phyloP scores from a whole-genome alignment of 1,140 invertebrate species.

The Drosophila athabasca region DNA sequence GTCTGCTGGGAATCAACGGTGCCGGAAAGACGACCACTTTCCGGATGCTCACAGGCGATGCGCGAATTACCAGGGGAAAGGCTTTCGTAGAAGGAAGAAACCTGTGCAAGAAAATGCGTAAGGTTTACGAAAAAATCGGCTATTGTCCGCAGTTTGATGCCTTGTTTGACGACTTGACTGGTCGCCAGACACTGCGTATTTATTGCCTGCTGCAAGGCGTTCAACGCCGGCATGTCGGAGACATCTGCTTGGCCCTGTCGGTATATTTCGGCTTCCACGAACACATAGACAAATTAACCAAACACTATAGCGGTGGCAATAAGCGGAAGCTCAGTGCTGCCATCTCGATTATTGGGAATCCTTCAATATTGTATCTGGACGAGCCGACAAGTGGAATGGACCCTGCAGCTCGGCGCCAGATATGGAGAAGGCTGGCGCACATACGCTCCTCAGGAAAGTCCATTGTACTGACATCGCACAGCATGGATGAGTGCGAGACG shows the following conservation, averaged over 20 bases:
- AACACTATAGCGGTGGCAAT: conserved; percentile 94
- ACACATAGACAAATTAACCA: conserved; percentile 85
- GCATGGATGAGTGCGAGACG: conserved; percentile 95
- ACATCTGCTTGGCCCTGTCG: conserved; percentile 72
- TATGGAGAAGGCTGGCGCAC: conserved; percentile 89
- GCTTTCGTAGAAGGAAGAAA: conserved; percentile 85
- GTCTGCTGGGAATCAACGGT: conserved; percentile 94
- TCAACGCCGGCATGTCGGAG: conserved; percentile 81
- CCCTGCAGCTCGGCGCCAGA: conserved; percentile 90
- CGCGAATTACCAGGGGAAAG: conserved; percentile 84
- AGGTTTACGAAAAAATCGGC: conserved; percentile 87
- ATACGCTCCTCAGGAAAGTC: conserved; percentile 87
- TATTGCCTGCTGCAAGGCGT: conserved; percentile 91
- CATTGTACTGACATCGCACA: conserved; percentile 91
- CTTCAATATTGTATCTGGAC: conserved; percentile 93
- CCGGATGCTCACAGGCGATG: conserved; percentile 94
- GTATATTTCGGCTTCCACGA: conserved; percentile 83
- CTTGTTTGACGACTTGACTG: conserved; percentile 91
- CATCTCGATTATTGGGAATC: conserved; percentile 94
- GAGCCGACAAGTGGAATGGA: conserved; percentile 94
- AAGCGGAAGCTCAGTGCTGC: conserved; percentile 97
- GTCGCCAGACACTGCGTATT: conserved; percentile 89
- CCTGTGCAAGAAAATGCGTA: conserved; percentile 84
- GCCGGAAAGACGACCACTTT: conserved; percentile 94
- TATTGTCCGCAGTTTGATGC: conserved; percentile 95